A percentile compares a stretch with the other conserved stretches of the same genome.
These are phyloP conservation scores for Agelastica alni DNA, from an alignment of 2,888 invertebrate species.

Conservation along the genomic window DNA sequence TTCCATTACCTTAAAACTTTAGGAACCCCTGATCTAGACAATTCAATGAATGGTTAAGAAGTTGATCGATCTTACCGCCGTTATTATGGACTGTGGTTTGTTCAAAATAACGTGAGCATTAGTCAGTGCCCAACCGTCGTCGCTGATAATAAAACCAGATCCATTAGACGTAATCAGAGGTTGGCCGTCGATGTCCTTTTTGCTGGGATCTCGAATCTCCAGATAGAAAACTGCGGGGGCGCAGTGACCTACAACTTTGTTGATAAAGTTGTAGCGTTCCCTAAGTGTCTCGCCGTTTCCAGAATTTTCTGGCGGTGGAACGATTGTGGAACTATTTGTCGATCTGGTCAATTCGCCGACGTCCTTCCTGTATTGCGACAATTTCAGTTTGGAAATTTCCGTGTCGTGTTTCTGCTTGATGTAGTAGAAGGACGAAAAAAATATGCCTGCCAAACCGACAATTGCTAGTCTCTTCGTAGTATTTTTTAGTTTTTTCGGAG, in stretches of 20 bases:
- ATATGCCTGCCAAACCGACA: neutral
- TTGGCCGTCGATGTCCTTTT: constrained; percentile 69
- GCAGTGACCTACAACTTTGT: constrained; percentile 75
- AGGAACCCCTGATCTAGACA: too few relatives aligned
- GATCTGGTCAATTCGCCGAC: neutral
- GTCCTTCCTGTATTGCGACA: constrained; percentile 7
- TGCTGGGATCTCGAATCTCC: constrained; percentile 77
- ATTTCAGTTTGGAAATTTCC: neutral
- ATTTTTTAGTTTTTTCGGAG: neutral
- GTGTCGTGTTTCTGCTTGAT: neutral
- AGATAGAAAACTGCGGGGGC: constrained; percentile 88
- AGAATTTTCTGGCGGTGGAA: neutral
- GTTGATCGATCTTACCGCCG: constrained; percentile 49
- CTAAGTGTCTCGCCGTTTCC: neutral
- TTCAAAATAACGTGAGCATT: constrained; percentile 94
- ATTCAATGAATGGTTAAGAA: too few relatives aligned
- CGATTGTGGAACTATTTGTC: neutral
- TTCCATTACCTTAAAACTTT: too few relatives aligned
- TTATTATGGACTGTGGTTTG: constrained; percentile 71
- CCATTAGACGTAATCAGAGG: constrained; percentile 79
- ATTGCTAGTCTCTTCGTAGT: neutral
- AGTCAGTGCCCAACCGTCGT: constrained; percentile 87
- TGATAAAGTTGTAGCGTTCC: constrained; percentile 43
- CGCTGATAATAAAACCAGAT: constrained; percentile 87
- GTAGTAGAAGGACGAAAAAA: neutral